Conservation (phyloP, 2,888 invertebrate species). For the Cataglyphis rosenhaueri region DNA sequence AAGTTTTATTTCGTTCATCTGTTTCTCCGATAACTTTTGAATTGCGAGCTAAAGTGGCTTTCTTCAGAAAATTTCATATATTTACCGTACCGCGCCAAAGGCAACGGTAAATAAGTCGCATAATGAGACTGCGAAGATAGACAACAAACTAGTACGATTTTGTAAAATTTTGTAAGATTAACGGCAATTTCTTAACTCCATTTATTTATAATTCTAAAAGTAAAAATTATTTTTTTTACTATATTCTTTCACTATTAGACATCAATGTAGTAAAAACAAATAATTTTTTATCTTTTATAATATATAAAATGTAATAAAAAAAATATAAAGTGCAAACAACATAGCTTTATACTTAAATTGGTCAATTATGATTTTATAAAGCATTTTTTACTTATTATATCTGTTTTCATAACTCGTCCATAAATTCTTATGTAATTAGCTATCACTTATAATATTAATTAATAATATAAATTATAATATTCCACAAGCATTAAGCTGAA, state of each 20-base stretch:
- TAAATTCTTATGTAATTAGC: conserved; percentile 23
- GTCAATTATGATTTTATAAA: neutral
- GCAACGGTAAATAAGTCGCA: conserved; percentile 56
- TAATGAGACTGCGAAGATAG: conserved; percentile 35
- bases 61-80: conserved; percentile 54
- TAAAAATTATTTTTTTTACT: conserved; percentile 1
- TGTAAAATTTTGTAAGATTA: conserved; percentile 59
- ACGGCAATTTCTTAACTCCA: neutral
- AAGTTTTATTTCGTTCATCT: conserved; percentile 56
- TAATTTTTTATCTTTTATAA: neutral
- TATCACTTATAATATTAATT: conserved; percentile 18
- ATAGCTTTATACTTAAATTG: neutral
- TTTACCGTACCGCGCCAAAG: conserved; percentile 20
- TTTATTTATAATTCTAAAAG: conserved; percentile 13
- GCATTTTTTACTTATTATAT: neutral
- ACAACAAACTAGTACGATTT: conserved; percentile 49
- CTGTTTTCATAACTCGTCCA: neutral
- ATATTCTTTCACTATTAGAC: too few species aligned
- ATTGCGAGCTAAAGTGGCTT: conserved; percentile 52
- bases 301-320: neutral
- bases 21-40: conserved; percentile 54
- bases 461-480: conserved; percentile 25
- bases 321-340: neutral
- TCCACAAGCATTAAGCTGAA: neutral
- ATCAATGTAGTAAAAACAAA: too few species aligned